Base-by-base conservation (phyloP, 2,113 vertebrate species). In the Ptilorrhoa leucosticta region DNA sequence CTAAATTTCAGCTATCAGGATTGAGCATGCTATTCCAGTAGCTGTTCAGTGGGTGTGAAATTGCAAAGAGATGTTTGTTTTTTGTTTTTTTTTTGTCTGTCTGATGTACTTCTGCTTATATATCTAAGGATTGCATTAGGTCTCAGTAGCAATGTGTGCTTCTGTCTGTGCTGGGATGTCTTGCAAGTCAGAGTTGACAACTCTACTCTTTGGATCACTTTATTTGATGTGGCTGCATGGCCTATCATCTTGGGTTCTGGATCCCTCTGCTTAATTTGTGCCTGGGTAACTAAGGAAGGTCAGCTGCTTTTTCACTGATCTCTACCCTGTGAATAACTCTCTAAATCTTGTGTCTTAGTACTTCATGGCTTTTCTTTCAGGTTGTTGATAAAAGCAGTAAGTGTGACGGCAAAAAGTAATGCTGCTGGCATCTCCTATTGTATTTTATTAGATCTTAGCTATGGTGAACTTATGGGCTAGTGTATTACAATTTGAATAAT, bases 381-480 rank as follows among this genome's bases (percentile, higher is more conserved):
- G 9, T 42, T 63, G 13, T 51, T 64, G 4, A 10, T 71, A 65
- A 37, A 54, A 85, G 9, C 31, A 51, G 14, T 58, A 82, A 47
- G 19, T 8, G 19, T 22, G 18, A 65, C 42, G 15, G 48, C 31
- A 66, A 86, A 87, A 86, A 33, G 45, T 21, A 35, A 27, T 77
- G n/a, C 26, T 9, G 1, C 1, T 57, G 21, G 19, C 13, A 24
- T 19, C 11, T 94, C 7, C 33, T 73, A 0, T 20, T 57, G 0
- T 40, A 13, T 85, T 47, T 65, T 53, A 21, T 64, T 77, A 51
- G 15, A 26, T 56, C 7, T 21, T 28, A 42, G 28, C 45, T 81
- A 12, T 8, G 4, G 57, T 90, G 45, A 61, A 63, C 1, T 57
- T 73, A 20, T 0, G 2, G 35, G 8, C 28, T 84, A 42, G 5